Evolutionary conservation across 30 jellyfish, hydroid and myxozoan species (phyloP).

Genomic region (Hydractinia symbiolongicarpus): DNA sequence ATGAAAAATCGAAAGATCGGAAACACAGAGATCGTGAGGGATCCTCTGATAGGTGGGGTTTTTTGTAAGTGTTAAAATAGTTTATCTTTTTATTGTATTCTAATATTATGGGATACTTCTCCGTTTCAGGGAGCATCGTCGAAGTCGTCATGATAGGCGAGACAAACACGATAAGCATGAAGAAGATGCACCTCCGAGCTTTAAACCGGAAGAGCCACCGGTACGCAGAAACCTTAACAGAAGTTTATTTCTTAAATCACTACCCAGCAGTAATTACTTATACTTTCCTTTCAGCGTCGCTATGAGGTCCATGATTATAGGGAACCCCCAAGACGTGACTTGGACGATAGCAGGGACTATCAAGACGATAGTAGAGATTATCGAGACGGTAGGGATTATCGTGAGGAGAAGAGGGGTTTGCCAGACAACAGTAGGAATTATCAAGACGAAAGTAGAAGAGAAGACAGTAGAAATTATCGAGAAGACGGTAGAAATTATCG

Average conservation of each 20-base stretch:
- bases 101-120: neutral
- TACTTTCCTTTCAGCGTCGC: too few relatives aligned
- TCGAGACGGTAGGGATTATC: conserved; percentile 2
- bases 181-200: conserved; percentile 5
- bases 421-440: neutral
- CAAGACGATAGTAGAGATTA: neutral
- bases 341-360: neutral
- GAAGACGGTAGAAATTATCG: conserved; percentile 3
- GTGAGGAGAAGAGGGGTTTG: neutral
- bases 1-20: conserved; percentile 28
- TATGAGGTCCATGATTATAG: neutral
- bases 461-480: conserved; percentile 14
- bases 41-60: conserved; percentile 24
- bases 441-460: too few relatives aligned
- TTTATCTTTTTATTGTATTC: too few relatives aligned
- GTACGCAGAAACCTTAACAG: neutral
- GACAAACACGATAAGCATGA: neutral
- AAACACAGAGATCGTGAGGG: conserved; percentile 17
- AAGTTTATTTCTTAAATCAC: neutral
- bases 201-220: conserved; percentile 26
- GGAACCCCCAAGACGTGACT: neutral
- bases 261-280: neutral
- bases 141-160: conserved; percentile 18
- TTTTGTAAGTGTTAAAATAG: neutral
- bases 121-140: conserved; percentile 3